Conservation (phyloP, 1,140 invertebrate species). For the Fopius arisanus region DNA sequence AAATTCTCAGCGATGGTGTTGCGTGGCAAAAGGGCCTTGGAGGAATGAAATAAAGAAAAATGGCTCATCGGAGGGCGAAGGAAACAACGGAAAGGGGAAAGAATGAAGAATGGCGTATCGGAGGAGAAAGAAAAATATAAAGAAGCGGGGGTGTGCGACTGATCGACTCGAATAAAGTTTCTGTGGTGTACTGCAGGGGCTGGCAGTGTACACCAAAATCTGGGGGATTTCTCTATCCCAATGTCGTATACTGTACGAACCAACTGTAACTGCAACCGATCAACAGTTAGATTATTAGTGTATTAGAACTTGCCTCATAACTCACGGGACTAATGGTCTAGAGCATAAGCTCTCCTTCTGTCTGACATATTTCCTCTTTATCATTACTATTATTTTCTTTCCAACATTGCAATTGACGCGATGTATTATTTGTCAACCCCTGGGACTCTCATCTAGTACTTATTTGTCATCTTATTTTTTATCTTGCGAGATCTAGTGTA, state of each 20-base stretch:
- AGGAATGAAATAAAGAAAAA: slow-evolving; percentile 15
- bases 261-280: slow-evolving; percentile 41
- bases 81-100: slow-evolving; percentile 22
- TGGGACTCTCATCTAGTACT: neutral
- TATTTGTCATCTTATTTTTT: neutral
- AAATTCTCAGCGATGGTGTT: neutral
- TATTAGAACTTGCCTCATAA: slow-evolving; percentile 64
- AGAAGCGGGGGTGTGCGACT: slow-evolving; percentile 46
- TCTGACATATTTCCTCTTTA: slow-evolving; percentile 6
- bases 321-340: slow-evolving; percentile 60
- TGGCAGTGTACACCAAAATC: neutral
- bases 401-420: slow-evolving; percentile 27
- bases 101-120: slow-evolving; percentile 43
- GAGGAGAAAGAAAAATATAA: slow-evolving; percentile 41
- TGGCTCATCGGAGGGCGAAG: slow-evolving; percentile 14
- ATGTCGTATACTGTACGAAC: neutral
- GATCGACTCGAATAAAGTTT: slow-evolving; percentile 51
- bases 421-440: neutral
- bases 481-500: no score
- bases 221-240: neutral
- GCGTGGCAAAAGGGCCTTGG: neutral
- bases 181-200: slow-evolving; percentile 22
- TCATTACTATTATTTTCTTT: slow-evolving; percentile 33
- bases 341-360: slow-evolving; percentile 38
- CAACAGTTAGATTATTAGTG: slow-evolving; percentile 63